Percentiles rank a stretch among this genome's conserved stretches.
phyloP scores from a whole-genome alignment of 2,888 invertebrate genomes.

The Lithophane leautieri region DNA sequence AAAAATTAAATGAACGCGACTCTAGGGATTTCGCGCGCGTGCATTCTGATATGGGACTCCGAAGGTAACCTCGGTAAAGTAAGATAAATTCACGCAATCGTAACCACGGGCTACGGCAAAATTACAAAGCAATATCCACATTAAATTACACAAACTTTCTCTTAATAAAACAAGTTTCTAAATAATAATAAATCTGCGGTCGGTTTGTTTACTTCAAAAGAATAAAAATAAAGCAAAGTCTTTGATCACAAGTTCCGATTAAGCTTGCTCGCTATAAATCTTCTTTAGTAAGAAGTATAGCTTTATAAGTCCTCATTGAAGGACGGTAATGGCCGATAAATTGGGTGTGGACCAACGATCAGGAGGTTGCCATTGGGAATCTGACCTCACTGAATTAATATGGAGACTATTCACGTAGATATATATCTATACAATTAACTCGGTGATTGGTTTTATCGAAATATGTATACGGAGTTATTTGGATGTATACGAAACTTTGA shows the following conservation, averaged over 20 bases:
- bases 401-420: conserved; percentile 20
- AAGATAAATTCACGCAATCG: not conserved
- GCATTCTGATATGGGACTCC: too few relatives aligned
- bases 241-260: conserved; percentile 45
- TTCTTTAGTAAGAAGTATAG: conserved; percentile 58
- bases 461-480: not conserved
- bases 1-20: too few relatives aligned
- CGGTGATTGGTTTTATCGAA: conserved; percentile 16
- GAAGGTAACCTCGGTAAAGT: not conserved
- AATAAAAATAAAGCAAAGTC: conserved; percentile 53
- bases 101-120: conserved; percentile 6
- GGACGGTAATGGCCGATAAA: conserved; percentile 55
- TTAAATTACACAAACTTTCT: conserved; percentile 46
- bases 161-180: conserved; percentile 39
- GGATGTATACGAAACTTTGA: not conserved
- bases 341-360: conserved; percentile 60
- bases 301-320: conserved; percentile 56
- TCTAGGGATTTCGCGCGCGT: too few relatives aligned
- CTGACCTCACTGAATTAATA: conserved; percentile 53
- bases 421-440: conserved; percentile 17
- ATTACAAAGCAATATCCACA: conserved; percentile 34
- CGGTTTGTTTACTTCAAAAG: conserved; percentile 38
- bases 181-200: conserved; percentile 54
- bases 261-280: conserved; percentile 47
- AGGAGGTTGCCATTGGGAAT: conserved; percentile 56